phyloP scores from a whole-genome alignment of 2,113 vertebrate species.

The Alouatta palliata region DNA sequence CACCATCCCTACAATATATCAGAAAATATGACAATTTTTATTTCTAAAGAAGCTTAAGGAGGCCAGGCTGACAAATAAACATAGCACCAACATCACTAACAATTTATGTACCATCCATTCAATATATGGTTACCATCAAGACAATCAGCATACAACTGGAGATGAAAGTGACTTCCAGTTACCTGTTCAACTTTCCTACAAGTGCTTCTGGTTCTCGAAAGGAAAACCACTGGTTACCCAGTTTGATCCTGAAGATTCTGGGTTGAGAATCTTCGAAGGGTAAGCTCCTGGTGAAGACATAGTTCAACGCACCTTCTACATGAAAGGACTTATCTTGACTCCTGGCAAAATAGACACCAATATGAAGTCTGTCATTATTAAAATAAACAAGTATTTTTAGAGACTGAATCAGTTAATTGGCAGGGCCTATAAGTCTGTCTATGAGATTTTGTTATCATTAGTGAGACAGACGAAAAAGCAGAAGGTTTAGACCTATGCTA shows the following conservation, averaged over 20 bases:
- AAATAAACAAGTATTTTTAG: conserved; percentile 30
- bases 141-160: conserved; percentile 13
- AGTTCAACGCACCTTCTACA: conserved; percentile 90
- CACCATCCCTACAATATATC: not conserved
- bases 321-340: conserved; percentile 96
- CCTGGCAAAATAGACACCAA: conserved; percentile 82
- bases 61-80: not conserved
- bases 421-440: not conserved
- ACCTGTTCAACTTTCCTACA: conserved; percentile 91
- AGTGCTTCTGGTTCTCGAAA: conserved; percentile 89
- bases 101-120: conserved; percentile 1
- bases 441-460: not conserved
- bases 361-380: conserved; percentile 21
- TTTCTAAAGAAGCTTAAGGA: conserved; percentile 15
- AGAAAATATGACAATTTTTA: not conserved
- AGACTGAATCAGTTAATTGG: conserved; percentile 14
- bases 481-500: not conserved
- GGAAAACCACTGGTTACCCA: conserved; percentile 82
- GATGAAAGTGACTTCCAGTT: conserved; percentile 49
- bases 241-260: conserved; percentile 77
- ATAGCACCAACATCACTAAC: conserved; percentile 30
- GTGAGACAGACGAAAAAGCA: not conserved
- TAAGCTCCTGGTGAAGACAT: conserved; percentile 90
- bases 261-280: conserved; percentile 76
- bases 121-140: conserved; percentile 21